Percentiles rank a stretch among this genome's conserved stretches.
Evolutionary conservation across 2,888 invertebrate genomes (phyloP).

Genomic region (Strigamia transsilvanica): DNA sequence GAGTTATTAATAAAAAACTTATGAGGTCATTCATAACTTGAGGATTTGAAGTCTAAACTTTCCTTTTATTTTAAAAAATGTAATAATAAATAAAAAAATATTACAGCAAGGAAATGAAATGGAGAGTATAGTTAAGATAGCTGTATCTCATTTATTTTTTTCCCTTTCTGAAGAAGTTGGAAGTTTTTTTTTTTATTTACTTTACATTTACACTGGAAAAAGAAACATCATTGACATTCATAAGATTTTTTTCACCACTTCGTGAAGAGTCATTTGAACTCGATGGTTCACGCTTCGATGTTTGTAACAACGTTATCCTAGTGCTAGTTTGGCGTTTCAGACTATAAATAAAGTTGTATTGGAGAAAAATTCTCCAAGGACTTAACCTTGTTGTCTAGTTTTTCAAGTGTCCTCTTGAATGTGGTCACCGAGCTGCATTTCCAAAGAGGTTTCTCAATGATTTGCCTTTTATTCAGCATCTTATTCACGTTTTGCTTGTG

Average conservation of each 20-base stretch:
- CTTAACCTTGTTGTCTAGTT: conserved; percentile 44
- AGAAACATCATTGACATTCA: conserved; percentile 6
- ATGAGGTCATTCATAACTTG: conserved; percentile 40
- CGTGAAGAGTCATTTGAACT: conserved; percentile 1
- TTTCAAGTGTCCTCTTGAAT: conserved; percentile 29
- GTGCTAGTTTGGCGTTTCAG: conserved; percentile 29
- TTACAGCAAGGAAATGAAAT: too few relatives aligned
- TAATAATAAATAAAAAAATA: too few relatives aligned
- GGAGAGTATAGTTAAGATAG: too few relatives aligned
- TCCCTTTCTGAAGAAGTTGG: not conserved
- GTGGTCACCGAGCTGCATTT: conserved; percentile 21
- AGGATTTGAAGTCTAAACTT: not conserved
- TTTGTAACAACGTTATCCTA: conserved; percentile 21
- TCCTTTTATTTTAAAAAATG: not conserved
- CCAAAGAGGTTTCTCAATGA: conserved; percentile 36
- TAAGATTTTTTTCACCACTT: conserved; percentile 1
- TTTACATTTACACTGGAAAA: not conserved
- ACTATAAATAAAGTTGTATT: conserved; percentile 27
- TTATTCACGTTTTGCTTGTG: conserved; percentile 41
- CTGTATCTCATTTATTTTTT: too few relatives aligned
- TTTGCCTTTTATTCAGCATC: conserved; percentile 48
- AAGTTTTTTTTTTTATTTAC: conserved; percentile 23
- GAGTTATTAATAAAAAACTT: conserved; percentile 42
- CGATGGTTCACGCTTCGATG: conserved; percentile 17
- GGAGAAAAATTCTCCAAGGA: conserved; percentile 18